Conservation (phyloP, 2,888 invertebrate species). For the Chrysopilus asiliformis region DNA sequence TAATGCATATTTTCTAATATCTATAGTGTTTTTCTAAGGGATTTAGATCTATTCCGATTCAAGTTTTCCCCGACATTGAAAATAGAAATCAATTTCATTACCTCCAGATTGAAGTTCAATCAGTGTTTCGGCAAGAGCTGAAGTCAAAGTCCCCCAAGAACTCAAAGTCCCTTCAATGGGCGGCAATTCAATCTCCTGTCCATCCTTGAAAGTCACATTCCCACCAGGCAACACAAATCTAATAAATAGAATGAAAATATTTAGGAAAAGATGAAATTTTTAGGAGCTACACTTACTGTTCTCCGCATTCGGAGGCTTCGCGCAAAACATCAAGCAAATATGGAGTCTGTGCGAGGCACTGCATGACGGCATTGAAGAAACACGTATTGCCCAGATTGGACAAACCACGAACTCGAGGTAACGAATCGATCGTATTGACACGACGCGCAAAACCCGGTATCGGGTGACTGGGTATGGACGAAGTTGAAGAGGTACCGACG, state of each 20-base stretch:
- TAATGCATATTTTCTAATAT: too few species aligned
- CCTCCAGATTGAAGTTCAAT: constrained; percentile 48
- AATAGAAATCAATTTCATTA: too few species aligned
- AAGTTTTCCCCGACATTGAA: too few species aligned
- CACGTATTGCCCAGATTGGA: constrained; percentile 92
- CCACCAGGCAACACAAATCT: constrained; percentile 60
- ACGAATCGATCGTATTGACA: constrained; percentile 17
- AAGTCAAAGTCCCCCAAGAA: constrained; percentile 54
- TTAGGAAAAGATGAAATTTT: background rate
- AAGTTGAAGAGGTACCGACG: too few species aligned
- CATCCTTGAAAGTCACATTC: constrained; percentile 40
- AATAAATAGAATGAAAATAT: constrained; percentile 5
- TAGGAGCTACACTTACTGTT: constrained; percentile 34
- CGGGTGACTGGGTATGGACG: too few species aligned
- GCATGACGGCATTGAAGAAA: constrained; percentile 93
- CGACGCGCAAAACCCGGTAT: constrained; percentile 31
- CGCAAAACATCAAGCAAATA: constrained; percentile 56
- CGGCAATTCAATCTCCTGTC: constrained; percentile 44
- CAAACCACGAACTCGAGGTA: constrained; percentile 61
- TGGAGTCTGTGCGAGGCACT: constrained; percentile 79
- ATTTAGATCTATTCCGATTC: too few species aligned
- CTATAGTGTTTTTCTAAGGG: too few species aligned
- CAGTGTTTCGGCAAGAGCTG: constrained; percentile 53
- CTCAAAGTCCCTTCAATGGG: constrained; percentile 52
- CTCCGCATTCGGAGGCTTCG: constrained; percentile 53